phyloP scores from a whole-genome alignment of 2,113 vertebrate genomes.

The Psilopsiagon aurifrons region DNA sequence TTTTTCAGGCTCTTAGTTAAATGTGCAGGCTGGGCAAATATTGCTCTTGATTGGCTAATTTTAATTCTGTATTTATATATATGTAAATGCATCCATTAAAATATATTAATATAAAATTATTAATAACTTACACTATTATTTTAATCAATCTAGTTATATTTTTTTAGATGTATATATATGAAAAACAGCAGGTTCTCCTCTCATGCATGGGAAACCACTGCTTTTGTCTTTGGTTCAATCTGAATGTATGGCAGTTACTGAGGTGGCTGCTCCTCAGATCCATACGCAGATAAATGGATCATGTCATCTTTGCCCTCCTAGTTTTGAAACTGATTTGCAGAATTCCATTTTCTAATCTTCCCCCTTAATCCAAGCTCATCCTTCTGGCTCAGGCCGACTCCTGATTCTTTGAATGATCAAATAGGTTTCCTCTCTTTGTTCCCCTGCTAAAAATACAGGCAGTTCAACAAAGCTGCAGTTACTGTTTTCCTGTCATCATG shows the following conservation, averaged over 20 bases:
- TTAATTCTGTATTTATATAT: neutral
- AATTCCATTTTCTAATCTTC: neutral
- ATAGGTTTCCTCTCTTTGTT: constrained; percentile 7
- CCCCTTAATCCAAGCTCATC: neutral
- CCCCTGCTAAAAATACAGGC: neutral
- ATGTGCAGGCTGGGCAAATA: neutral
- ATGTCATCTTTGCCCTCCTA: neutral
- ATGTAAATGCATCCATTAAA: neutral
- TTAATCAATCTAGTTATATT: neutral
- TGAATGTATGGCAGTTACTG: neutral
- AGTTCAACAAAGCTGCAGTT: neutral
- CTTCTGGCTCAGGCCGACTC: neutral
- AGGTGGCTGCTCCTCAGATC: neutral
- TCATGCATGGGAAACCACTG: neutral
- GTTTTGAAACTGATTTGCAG: constrained; percentile 12
- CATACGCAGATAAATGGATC: neutral
- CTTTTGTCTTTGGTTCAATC: neutral
- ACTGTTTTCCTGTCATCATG: neutral
- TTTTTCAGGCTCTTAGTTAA: neutral
- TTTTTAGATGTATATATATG: neutral
- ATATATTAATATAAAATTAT: neutral
- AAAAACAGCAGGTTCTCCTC: neutral
- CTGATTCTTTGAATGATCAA: constrained; percentile 41
- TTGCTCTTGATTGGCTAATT: neutral
- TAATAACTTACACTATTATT: neutral